Base-by-base conservation (phyloP, 2,113 vertebrate species). In the Corythaixoides concolor region DNA sequence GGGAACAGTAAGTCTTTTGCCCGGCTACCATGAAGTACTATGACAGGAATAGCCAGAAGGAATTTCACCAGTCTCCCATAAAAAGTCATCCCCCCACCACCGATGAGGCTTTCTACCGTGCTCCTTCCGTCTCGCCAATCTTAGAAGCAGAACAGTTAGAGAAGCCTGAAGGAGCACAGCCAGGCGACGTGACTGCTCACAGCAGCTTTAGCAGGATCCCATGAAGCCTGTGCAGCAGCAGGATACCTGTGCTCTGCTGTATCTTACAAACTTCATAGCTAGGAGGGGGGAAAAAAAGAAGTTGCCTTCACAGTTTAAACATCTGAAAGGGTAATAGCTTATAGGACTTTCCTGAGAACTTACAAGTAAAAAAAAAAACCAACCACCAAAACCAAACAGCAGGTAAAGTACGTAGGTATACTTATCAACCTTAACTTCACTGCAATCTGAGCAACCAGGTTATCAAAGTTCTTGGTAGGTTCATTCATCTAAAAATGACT, bases 401-500 rank as follows among this genome's bases (percentile, higher is more conserved):
- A 72, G n/a, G 23, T 20, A 68, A 93, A 45, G n/a, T 35, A 80
- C 12, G 30, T 27, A 47, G 37, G 78, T 45, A 19, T 59, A 26
- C 74, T 63, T 90, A 88, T 55, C n/a, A 81, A 55, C 24, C 47
- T 82, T 43, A 89, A 83, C 41, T 85, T 79, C 41, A 49, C 32
- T 85, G 70, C 45, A 72, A 20, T 41, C 23, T 76, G 63, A 88
- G 27, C 49, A 68, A 89, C 30, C 4, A 3, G 24, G 53, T 96
- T 76, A 88, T 73, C 89, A 45, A 85, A 88, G 35, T 47, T 89
- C 66, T 91, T 62, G 26, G 45, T 75, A 76, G 3, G n/a, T 82
- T 85, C 80, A 64, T 89, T 81, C 69, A 85, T 64, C 70, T 82
- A 75, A 82, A 94, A 97, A 91, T 59, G 4, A 95, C 47, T 27